Percentiles rank a stretch among this genome's conserved stretches.
These are phyloP conservation scores for Belgica antarctica DNA, from an alignment of 2,888 invertebrate genomes.

Conservation along the genomic window DNA sequence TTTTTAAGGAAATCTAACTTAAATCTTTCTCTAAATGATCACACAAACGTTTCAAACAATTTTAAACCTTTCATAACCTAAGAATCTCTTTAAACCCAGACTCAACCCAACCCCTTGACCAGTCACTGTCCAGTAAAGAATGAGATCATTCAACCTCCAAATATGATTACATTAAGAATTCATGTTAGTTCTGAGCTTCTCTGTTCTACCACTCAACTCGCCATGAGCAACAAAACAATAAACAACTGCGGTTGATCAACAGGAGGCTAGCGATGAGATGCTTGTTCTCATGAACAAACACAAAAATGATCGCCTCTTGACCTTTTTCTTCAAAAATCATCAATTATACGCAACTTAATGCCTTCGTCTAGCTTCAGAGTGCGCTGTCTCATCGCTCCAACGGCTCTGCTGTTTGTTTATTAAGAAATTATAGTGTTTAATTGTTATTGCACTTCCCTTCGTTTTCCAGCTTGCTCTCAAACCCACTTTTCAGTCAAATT, in stretches of 20 bases:
- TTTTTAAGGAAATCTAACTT: too few relatives aligned
- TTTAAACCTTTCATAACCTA: too few relatives aligned
- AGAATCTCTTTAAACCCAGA: too few relatives aligned
- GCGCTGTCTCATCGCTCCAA: neutral
- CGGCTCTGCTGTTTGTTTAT: slow-evolving; percentile 15
- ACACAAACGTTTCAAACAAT: too few relatives aligned
- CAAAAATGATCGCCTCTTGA: neutral
- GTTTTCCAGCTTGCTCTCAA: slow-evolving; percentile 7
- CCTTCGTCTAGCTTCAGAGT: neutral
- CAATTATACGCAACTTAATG: neutral
- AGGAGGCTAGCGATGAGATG: slow-evolving; percentile 2
- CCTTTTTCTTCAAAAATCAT: slow-evolving; percentile 21
- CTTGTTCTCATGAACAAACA: neutral
- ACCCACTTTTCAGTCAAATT: too few relatives aligned
- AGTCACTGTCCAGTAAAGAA: neutral
- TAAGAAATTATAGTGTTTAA: slow-evolving; percentile 41
- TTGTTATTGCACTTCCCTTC: slow-evolving; percentile 38
- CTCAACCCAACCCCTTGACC: neutral
- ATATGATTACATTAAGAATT: slow-evolving; percentile 35
- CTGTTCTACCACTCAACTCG: neutral
- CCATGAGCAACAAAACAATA: slow-evolving; percentile 1
- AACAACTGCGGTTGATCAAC: slow-evolving; percentile 28
- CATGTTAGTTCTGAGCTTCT: slow-evolving; percentile 23
- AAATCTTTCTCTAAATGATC: too few relatives aligned
- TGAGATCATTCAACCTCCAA: slow-evolving; percentile 20